phyloP scores from a whole-genome alignment of 2,797 vertebrate species.

The Euphonia xanthogaster region DNA sequence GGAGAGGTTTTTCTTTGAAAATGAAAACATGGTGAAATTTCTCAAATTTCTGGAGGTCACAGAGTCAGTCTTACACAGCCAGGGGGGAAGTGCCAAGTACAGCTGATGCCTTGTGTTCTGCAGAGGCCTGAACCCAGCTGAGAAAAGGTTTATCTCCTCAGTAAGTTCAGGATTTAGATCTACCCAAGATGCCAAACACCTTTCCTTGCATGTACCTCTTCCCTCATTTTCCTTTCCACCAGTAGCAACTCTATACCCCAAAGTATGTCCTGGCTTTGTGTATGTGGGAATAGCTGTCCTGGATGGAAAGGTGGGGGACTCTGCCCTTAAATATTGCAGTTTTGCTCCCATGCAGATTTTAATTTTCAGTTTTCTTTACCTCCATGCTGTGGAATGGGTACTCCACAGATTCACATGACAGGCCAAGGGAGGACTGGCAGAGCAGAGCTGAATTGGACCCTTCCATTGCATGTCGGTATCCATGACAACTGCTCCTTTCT shows the following conservation, averaged over 20 bases:
- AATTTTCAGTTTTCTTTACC: background rate
- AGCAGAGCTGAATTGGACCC: background rate
- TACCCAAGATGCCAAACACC: background rate
- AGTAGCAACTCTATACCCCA: background rate
- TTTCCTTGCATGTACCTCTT: background rate
- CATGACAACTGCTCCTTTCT: background rate
- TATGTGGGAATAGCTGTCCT: background rate
- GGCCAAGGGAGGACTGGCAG: background rate
- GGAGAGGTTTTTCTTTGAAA: background rate
- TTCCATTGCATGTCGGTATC: background rate
- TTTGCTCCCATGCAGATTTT: background rate
- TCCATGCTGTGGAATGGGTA: fast-evolving
- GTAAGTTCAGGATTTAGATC: background rate
- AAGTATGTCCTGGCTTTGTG: background rate
- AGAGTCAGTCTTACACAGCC: no score
- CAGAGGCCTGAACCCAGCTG: background rate
- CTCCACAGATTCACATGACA: background rate
- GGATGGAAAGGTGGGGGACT: background rate
- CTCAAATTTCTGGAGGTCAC: background rate
- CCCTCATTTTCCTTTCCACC: background rate
- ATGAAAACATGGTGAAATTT: background rate
- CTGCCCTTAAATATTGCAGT: background rate
- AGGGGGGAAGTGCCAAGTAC: background rate
- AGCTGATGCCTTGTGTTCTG: background rate
- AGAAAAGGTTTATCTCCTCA: background rate